Percentiles rank a stretch among this genome's conserved stretches.
phyloP scores from a whole-genome alignment of 2,113 vertebrate genomes.

The Sphyrna mokarran region DNA sequence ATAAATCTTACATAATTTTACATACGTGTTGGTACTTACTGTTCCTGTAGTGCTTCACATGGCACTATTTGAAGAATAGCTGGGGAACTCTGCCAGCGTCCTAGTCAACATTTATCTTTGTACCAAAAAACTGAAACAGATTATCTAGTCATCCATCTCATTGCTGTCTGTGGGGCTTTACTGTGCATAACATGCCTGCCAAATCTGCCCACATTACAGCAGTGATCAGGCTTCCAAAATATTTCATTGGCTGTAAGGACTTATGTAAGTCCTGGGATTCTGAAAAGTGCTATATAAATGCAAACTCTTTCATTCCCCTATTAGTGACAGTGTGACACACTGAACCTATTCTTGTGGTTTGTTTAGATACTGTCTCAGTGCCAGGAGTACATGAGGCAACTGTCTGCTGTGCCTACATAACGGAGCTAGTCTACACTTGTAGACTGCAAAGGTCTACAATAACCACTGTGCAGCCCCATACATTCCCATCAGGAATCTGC shows the following conservation, averaged over 20 bases:
- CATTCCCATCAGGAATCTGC: not conserved
- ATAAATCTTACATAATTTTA: not conserved
- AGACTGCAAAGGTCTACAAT: not conserved
- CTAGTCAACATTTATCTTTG: not conserved
- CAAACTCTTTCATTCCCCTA: not conserved
- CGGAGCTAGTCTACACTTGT: not conserved
- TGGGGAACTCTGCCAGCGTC: not conserved
- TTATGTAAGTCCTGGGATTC: not conserved
- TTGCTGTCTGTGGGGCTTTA: not conserved
- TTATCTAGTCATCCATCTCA: not conserved
- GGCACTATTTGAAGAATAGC: not conserved
- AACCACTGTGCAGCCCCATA: not conserved
- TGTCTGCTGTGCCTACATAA: not conserved
- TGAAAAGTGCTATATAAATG: constrained; percentile 18
- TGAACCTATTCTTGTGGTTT: not conserved
- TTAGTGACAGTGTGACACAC: not conserved
- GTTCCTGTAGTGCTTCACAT: not conserved
- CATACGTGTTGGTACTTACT: not conserved
- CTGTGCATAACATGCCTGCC: not conserved
- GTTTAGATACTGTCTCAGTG: not conserved
- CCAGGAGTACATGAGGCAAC: not conserved
- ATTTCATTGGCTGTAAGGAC: not conserved
- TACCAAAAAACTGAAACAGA: not conserved
- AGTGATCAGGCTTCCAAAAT: not conserved
- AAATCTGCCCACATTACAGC: not conserved